Conservation (phyloP, 2,888 invertebrate genomes). For the Dorcus parallelipipedus region DNA sequence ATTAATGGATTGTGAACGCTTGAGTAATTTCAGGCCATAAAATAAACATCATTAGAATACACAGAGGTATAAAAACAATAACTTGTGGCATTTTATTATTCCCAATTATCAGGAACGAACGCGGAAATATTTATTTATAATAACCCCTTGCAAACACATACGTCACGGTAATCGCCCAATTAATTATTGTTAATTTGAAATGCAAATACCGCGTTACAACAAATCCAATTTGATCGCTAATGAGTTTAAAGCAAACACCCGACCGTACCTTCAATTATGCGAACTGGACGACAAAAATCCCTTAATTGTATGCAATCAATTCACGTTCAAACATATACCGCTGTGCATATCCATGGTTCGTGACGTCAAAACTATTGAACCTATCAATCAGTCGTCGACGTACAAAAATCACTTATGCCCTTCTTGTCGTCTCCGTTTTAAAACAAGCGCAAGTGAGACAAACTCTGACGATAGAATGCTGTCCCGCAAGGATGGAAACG, state of each 20-base stretch:
- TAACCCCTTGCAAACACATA: constrained; percentile 28
- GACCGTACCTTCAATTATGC: constrained; percentile 21
- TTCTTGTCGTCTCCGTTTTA: background rate
- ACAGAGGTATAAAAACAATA: constrained; percentile 7
- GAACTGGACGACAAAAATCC: constrained; percentile 35
- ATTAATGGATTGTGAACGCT: no score
- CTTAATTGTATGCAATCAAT: constrained; percentile 42
- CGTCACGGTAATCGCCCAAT: constrained; percentile 48
- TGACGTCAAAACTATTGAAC: constrained; percentile 31
- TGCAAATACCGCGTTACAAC: constrained; percentile 47
- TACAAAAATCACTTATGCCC: background rate
- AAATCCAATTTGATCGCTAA: constrained; percentile 46
- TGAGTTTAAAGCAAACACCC: constrained; percentile 46
- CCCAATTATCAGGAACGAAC: constrained; percentile 17
- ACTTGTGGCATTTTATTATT: constrained; percentile 19
- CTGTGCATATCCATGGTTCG: constrained; percentile 33
- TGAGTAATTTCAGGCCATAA: no score
- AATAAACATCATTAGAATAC: no score
- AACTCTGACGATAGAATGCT: constrained; percentile 1
- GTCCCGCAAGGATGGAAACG: constrained; percentile 21
- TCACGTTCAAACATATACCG: constrained; percentile 18
- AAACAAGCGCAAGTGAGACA: constrained; percentile 9
- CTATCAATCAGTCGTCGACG: constrained; percentile 20
- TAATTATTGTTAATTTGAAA: constrained; percentile 49
- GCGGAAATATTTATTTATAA: constrained; percentile 30